These are phyloP conservation scores for Chelon labrosus DNA, from an alignment of 2,797 vertebrate species.

Conservation along the genomic window DNA sequence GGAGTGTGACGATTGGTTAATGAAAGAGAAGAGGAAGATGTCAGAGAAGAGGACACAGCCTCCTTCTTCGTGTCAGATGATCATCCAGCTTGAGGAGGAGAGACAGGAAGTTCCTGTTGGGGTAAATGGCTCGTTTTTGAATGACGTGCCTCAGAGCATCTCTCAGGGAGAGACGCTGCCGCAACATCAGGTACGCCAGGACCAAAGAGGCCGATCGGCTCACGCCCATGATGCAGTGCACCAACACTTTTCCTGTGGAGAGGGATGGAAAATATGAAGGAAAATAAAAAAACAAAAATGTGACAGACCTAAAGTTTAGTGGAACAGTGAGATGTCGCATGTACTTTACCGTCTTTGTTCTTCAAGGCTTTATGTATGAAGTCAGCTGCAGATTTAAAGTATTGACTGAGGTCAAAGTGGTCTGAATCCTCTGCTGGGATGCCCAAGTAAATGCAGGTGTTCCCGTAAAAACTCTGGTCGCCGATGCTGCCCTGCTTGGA, in stretches of 20 bases:
- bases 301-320: background rate
- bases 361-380: conserved; percentile 85
- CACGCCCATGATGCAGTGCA: conserved; percentile 97
- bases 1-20: background rate
- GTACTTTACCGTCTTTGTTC: conserved; percentile 81
- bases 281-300: background rate
- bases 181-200: conserved; percentile 93
- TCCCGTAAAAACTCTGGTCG: conserved; percentile 84
- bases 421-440: conserved; percentile 83
- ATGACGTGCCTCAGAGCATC: conserved; percentile 87
- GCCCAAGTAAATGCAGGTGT: conserved; percentile 81
- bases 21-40: background rate
- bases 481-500: conserved; percentile 89
- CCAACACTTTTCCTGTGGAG: conserved; percentile 91
- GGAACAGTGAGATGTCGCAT: background rate
- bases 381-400: conserved; percentile 81
- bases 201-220: conserved; percentile 94
- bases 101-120: conserved; percentile 87
- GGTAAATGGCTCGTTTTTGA: conserved; percentile 86
- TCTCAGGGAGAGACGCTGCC: conserved; percentile 84
- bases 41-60: conserved; percentile 85
- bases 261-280: conserved; percentile 14
- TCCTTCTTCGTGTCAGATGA: conserved; percentile 79
- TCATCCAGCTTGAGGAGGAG: conserved; percentile 83
- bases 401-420: conserved; percentile 81